A percentile compares a stretch with the other conserved stretches of the same genome.
Conservation (phyloP, 2,888 invertebrate species). For the Hecatera dysodea region DNA sequence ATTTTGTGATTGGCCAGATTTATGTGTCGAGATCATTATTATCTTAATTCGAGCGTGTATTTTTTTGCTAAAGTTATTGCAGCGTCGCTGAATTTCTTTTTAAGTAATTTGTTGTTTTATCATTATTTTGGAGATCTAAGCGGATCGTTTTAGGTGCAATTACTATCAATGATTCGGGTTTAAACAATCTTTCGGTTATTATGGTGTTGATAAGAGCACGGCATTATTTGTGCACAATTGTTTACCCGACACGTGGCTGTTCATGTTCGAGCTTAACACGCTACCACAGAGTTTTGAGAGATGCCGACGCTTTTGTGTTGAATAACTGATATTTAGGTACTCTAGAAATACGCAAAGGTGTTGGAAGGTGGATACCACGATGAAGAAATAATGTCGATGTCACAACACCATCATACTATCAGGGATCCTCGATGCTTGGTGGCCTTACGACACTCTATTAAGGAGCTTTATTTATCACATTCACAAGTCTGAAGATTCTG, state of each 20-base stretch:
- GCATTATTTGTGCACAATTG: conserved; percentile 40
- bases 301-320: conserved; percentile 10
- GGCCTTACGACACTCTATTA: not conserved
- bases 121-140: conserved; percentile 5
- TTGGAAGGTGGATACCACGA: not conserved
- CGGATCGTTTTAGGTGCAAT: conserved; percentile 20
- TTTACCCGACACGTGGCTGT: conserved; percentile 23
- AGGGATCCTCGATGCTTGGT: not conserved
- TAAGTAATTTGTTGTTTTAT: conserved; percentile 1
- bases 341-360: not conserved
- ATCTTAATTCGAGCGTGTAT: conserved; percentile 50
- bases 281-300: conserved; percentile 24
- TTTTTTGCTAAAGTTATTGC: conserved; percentile 18
- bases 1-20: conserved; percentile 61
- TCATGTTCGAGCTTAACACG: conserved; percentile 21
- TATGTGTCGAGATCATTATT: conserved; percentile 59
- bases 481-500: not conserved
- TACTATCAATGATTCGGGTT: conserved; percentile 8
- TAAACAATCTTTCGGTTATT: conserved; percentile 11
- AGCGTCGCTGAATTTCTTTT: conserved; percentile 20
- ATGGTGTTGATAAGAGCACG: conserved; percentile 7
- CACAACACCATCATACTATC: not conserved
- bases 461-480: conserved; percentile 3
- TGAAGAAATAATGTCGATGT: not conserved
- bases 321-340: conserved; percentile 1